Percentiles rank a stretch among this genome's conserved stretches.
Evolutionary conservation across 2,797 vertebrate species (phyloP).

Genomic region (Anableps anableps): DNA sequence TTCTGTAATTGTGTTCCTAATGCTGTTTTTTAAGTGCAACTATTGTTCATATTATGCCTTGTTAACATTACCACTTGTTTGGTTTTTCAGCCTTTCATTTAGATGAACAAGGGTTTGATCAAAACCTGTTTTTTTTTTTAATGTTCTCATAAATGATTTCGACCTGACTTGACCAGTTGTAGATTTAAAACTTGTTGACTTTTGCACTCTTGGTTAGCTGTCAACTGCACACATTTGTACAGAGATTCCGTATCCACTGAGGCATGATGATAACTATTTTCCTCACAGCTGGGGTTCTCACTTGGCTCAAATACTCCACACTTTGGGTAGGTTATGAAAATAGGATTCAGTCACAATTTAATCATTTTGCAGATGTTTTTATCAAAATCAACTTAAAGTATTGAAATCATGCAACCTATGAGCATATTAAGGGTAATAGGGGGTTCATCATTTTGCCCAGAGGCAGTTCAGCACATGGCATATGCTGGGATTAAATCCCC

Average conservation of each 20-base stretch:
- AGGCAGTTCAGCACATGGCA: background rate
- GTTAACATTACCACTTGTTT: background rate
- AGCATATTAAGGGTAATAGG: background rate
- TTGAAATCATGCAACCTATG: background rate
- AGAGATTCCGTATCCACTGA: background rate
- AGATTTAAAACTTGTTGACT: background rate
- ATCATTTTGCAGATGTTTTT: background rate
- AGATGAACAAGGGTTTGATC: background rate
- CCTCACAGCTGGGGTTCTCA: background rate
- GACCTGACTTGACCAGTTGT: background rate
- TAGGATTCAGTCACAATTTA: background rate
- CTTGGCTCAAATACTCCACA: background rate
- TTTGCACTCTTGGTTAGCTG: background rate
- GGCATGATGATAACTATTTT: background rate
- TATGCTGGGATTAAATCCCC: background rate
- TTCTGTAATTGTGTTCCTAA: background rate
- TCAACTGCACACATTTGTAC: background rate
- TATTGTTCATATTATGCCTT: background rate
- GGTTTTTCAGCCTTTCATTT: background rate
- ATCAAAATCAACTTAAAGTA: background rate
- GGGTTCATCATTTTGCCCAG: background rate
- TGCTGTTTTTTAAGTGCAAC: background rate
- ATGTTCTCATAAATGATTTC: background rate
- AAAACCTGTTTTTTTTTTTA: background rate
- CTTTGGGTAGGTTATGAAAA: conserved; percentile 1